These are phyloP conservation scores for Mastomys coucha DNA, from an alignment of 2,113 vertebrate species.

Conservation along the genomic window DNA sequence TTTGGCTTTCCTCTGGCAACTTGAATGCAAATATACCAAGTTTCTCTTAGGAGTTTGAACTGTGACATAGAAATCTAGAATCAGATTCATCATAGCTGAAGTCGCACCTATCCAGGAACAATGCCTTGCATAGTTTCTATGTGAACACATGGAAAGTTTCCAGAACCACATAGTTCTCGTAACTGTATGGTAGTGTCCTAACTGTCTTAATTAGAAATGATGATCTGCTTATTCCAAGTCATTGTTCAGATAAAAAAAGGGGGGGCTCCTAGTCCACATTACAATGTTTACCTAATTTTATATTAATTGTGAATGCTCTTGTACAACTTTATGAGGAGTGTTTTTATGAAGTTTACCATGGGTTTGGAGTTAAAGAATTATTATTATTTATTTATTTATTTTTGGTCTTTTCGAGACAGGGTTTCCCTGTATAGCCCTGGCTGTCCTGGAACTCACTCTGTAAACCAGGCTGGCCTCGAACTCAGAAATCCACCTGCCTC, in stretches of 20 bases:
- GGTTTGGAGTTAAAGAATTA: background rate
- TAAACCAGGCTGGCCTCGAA: no score
- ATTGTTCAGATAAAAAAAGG: background rate
- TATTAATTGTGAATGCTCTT: background rate
- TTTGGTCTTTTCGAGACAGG: no score
- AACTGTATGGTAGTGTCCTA: background rate
- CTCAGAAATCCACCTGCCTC: no score
- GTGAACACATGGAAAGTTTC: background rate
- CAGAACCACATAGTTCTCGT: background rate
- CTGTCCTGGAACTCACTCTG: no score
- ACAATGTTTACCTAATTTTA: background rate
- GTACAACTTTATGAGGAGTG: background rate
- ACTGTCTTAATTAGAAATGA: background rate
- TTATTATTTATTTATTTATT: no score
- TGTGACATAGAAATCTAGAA: conserved; percentile 14
- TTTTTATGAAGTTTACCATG: background rate
- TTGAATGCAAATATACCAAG: background rate
- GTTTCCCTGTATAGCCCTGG: no score
- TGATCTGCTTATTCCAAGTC: conserved; percentile 1
- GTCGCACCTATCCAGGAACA: background rate
- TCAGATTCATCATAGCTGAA: background rate
- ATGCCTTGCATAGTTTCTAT: background rate
- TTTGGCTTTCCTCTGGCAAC: background rate
- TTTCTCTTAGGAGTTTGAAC: background rate
- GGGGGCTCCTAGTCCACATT: background rate